Evolutionary conservation across 2,888 invertebrate genomes (phyloP), one percentile per base, ranked within the genome.

Genomic region (Craniophora ligustri): DNA sequence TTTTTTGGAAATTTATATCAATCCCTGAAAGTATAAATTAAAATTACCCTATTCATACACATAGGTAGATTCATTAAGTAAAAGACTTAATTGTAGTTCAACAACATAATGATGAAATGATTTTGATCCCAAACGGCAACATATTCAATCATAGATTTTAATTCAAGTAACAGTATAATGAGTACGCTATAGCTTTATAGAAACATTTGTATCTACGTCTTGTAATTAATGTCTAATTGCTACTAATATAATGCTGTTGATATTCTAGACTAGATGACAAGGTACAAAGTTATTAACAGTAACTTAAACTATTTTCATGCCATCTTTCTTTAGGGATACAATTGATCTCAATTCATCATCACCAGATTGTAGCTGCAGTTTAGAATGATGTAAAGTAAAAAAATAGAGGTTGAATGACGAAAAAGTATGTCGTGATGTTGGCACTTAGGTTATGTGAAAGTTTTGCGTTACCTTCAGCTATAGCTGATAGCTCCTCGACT

Each of bases 381-480:
- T 47, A 40, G 28, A 53, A 62, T 38, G 44, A 46, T 58, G 57
- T 65, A 48, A 65, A 58, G 19, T 23, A 63, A 62, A 68, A 58
- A 72, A 73, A 64, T 67, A 72, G 53, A 50, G 38, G 36, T 55
- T 18, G 45, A 75, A 65, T 54, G 54, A 56, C 55, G 36, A 64
- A 73, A 81, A 77, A 66, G 78, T 82, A 75, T 83, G 86, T 85
- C 86, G 79, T 81, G 79, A 85, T 82, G 79, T 77, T 78, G 78
- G 73, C 76, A 70, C 53, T 61, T 80, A 88, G 88, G 88, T 88
- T 88, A 88, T 84, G 87, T 87, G 82, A 87, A 86, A 85, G 82
- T 85, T 81, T 76, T 38, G 45, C 15, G 34, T 75, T 81, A 86
- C 88, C 87, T 81, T 82, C 77, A 41, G 67, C 42, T 31, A 74